These are phyloP conservation scores for Betta splendens DNA, from an alignment of 2,797 vertebrate genomes.

Conservation along the genomic window DNA sequence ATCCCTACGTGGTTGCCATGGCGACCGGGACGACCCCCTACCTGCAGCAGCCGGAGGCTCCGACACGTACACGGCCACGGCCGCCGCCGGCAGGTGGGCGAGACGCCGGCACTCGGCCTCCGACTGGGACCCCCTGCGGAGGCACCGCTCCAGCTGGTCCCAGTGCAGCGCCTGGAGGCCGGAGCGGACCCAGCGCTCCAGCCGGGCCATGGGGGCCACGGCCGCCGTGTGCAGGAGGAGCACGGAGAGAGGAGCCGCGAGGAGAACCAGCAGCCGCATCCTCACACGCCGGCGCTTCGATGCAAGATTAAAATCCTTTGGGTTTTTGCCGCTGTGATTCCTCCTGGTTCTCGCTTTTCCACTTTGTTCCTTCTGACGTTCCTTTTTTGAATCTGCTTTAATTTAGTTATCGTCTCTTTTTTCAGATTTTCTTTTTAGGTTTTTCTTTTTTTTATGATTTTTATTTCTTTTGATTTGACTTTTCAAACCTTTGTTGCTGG, in stretches of 20 bases:
- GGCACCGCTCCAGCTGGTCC: constrained; percentile 80
- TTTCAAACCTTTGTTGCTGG: not conserved
- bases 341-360: not conserved
- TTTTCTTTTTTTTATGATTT: not conserved
- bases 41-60: constrained; percentile 58
- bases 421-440: not conserved
- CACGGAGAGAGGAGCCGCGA: constrained; percentile 43
- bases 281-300: not conserved
- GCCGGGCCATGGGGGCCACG: constrained; percentile 39
- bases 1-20: too few species aligned
- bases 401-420: not conserved
- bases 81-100: constrained; percentile 72
- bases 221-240: constrained; percentile 46
- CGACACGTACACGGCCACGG: constrained; percentile 79
- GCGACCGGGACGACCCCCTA: too few species aligned
- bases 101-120: constrained; percentile 79
- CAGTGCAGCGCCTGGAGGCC: constrained; percentile 82
- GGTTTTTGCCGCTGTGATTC: not conserved
- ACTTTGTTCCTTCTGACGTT: not conserved
- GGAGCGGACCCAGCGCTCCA: constrained; percentile 81
- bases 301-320: not conserved
- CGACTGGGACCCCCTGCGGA: constrained; percentile 72
- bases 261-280: constrained; percentile 50
- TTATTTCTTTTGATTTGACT: not conserved
- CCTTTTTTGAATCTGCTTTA: not conserved